Evolutionary conservation across 2,888 invertebrate species (phyloP).

Genomic region (Hetaerina titia): DNA sequence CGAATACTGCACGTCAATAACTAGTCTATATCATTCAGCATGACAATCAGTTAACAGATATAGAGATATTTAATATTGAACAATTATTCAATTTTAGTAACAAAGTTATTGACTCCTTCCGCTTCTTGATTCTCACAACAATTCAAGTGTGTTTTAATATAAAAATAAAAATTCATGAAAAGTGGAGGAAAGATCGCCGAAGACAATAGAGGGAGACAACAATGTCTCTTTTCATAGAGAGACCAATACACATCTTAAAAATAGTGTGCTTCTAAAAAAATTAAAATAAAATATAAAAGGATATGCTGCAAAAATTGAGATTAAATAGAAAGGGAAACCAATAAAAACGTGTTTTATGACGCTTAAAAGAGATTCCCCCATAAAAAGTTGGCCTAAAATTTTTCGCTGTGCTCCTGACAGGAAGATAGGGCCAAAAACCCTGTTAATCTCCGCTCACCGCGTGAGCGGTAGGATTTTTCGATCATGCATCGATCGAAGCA

Average conservation of each 20-base stretch:
- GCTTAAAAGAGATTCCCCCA: neutral
- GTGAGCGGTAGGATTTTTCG: neutral
- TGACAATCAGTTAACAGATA: conserved; percentile 35
- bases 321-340: neutral
- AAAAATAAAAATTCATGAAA: conserved; percentile 39
- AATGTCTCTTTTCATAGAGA: neutral
- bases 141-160: conserved; percentile 33
- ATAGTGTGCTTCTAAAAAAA: conserved; percentile 2
- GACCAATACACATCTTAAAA: conserved; percentile 1
- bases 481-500: neutral
- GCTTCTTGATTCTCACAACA: conserved; percentile 12
- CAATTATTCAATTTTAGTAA: conserved; percentile 32
- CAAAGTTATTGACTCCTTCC: conserved; percentile 35
- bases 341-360: neutral
- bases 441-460: neutral
- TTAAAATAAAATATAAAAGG: conserved; percentile 23
- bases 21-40: conserved; percentile 39
- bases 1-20: conserved; percentile 29
- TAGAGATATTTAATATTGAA: conserved; percentile 29
- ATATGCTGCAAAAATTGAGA: conserved; percentile 28
- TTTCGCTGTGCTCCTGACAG: conserved; percentile 23
- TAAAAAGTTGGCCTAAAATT: neutral
- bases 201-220: conserved; percentile 25
- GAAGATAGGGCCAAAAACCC: conserved; percentile 27
- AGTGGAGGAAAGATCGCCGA: conserved; percentile 26